Evolutionary conservation across 1,140 invertebrate genomes (phyloP), one percentile per base, ranked within the genome.

Genomic region (Diploscapter pachys): DNA sequence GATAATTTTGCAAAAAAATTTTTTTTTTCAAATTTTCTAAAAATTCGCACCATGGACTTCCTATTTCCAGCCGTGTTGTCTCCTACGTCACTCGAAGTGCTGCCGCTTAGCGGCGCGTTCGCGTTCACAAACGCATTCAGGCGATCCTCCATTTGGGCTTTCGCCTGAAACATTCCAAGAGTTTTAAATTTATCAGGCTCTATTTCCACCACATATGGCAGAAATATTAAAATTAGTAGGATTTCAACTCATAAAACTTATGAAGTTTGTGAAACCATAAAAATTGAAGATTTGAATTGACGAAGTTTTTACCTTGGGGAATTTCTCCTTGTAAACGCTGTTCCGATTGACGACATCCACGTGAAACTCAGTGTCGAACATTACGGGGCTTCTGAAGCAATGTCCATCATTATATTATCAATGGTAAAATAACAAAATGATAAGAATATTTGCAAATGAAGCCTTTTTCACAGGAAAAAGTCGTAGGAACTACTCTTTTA

Each of bases 241-340:
- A 31, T 31, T 31, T 31, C 31, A 31, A 31, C 31, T 31, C 31
- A 31, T 31, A 31, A 31, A 31, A 31, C 31, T 31, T 31, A 31
- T 31, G 31, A 31, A 31, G 31, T 31, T 31, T 31, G 31, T 31
- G 31, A 31, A 31, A 31, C 31, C 31, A 31, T 31, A 0, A 31
- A 31, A 31, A 31, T 31, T 31, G 31, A 31, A 31, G 13, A 13
- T 13, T 13, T 48, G 8, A 5, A 5, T 6, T 2, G 63, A 5
- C 9, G 63, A 50, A 6, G 51, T 48, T 8, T 48, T 64, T 64
- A 87, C 87, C 81, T 89, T 89, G 8, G 88, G 88, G 81, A 89
- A 89, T 31, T 88, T 77, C 72, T 89, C 88, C 78, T 88, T 88
- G 80, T 89, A 89, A 4, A 89, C 86, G 73, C 85, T 86, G 74